These are phyloP conservation scores for Plectrocnemia conspersa DNA, from an alignment of 1,140 invertebrate genomes.

Conservation along the genomic window DNA sequence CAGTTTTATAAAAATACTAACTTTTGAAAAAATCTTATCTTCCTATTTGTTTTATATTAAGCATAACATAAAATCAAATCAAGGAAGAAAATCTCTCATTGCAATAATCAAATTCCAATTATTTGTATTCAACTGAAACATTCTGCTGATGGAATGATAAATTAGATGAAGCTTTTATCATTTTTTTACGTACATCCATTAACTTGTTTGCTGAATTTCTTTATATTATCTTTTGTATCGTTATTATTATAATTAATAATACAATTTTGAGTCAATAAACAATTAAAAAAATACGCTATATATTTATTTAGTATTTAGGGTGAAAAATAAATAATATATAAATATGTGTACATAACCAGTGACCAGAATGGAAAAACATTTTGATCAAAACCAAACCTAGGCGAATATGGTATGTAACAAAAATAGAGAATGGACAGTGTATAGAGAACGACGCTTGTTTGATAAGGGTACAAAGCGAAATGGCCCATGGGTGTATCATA, in stretches of 20 bases:
- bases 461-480: conserved; percentile 9
- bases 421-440: not conserved
- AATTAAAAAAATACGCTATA: not conserved
- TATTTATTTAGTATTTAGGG: no score
- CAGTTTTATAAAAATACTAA: no score
- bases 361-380: not conserved
- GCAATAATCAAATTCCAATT: no score
- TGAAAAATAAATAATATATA: not conserved
- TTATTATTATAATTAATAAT: not conserved
- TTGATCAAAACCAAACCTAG: conserved; percentile 1
- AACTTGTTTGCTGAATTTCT: conserved; percentile 16
- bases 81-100: no score
- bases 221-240: conserved; percentile 10
- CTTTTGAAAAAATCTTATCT: no score
- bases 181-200: conserved; percentile 8
- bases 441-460: conserved; percentile 8
- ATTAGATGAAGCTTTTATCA: not conserved
- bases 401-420: not conserved
- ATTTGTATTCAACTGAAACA: no score
- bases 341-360: not conserved
- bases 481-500: not conserved
- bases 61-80: no score
- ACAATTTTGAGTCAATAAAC: not conserved
- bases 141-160: no score
- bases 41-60: not conserved